Evolutionary conservation across 2,888 invertebrate species (phyloP).

Genomic region (Drosophila anceps): DNA sequence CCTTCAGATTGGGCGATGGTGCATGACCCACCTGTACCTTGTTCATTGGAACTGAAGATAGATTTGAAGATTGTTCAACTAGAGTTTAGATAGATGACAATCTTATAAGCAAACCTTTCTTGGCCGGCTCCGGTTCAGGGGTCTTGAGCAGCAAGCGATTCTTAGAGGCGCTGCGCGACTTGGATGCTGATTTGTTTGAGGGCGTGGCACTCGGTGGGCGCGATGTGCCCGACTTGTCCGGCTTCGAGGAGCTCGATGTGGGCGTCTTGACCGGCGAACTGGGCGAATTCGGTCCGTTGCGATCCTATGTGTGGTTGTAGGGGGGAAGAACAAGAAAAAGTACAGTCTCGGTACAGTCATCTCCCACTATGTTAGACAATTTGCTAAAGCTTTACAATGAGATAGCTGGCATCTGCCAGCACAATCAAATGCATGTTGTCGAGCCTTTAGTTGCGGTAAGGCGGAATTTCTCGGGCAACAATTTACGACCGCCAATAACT

Average conservation of each 20-base stretch:
- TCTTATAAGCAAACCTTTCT: constrained; percentile 90
- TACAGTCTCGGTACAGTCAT: neutral
- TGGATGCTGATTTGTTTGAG: constrained; percentile 84
- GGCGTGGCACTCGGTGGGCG: constrained; percentile 86
- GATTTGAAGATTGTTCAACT: neutral
- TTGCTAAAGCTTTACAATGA: constrained; percentile 64
- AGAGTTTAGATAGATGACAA: too few species aligned
- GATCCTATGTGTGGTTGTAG: constrained; percentile 84
- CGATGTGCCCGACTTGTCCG: constrained; percentile 83
- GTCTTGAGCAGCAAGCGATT: constrained; percentile 87
- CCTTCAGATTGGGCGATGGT: constrained; percentile 96
- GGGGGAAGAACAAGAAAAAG: neutral
- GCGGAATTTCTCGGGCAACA: constrained; percentile 1
- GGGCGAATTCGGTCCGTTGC: constrained; percentile 89
- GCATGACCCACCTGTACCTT: constrained; percentile 96
- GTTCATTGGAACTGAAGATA: constrained; percentile 92
- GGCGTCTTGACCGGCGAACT: constrained; percentile 90
- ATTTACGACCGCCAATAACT: constrained; percentile 53
- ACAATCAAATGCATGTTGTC: constrained; percentile 81
- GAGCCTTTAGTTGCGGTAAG: constrained; percentile 15
- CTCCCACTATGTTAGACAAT: neutral
- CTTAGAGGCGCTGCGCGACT: constrained; percentile 85
- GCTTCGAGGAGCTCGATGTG: constrained; percentile 85
- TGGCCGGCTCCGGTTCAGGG: constrained; percentile 89
- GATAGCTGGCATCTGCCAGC: constrained; percentile 74